phyloP scores from a whole-genome alignment of 2,113 vertebrate genomes.

The Nansenia antarctica region DNA sequence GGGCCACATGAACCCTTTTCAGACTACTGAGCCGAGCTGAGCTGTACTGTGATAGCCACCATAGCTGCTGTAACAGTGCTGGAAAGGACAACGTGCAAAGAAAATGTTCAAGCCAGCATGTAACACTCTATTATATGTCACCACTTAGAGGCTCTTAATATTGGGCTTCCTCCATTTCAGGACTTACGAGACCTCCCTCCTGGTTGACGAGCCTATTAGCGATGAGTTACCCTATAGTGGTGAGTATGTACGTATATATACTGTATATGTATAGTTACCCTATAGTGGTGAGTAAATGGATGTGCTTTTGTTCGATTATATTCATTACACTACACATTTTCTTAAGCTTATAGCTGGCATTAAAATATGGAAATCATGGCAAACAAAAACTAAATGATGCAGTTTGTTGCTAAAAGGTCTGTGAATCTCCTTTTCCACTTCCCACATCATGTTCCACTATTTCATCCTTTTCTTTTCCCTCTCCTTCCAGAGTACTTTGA shows the following conservation, averaged over 20 bases:
- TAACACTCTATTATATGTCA: background rate
- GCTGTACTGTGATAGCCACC: too few species aligned
- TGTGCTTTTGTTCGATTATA: background rate
- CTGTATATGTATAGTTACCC: conserved; percentile 78
- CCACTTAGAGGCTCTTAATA: background rate
- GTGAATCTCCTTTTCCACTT: background rate
- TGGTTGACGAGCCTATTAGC: conserved; percentile 95
- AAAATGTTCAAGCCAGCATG: too few species aligned
- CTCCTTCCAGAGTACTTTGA: conserved; percentile 90
- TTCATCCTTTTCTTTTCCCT: background rate
- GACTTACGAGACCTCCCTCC: conserved; percentile 94
- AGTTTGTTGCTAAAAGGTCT: too few species aligned
- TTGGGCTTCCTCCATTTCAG: conserved; percentile 68
- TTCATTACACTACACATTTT: background rate
- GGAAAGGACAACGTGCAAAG: background rate
- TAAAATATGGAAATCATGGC: too few species aligned
- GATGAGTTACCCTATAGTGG: conserved; percentile 97
- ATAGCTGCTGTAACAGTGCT: too few species aligned
- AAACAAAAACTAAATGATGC: too few species aligned
- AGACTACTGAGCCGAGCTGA: too few species aligned
- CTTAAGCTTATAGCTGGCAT: too few species aligned
- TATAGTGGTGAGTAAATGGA: conserved; percentile 80
- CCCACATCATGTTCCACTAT: too few species aligned
- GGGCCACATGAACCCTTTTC: too few species aligned
- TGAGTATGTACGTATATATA: conserved; percentile 68